These are phyloP conservation scores for Brachionus koreanus DNA, from an alignment of 1,140 invertebrate genomes.

Conservation along the genomic window DNA sequence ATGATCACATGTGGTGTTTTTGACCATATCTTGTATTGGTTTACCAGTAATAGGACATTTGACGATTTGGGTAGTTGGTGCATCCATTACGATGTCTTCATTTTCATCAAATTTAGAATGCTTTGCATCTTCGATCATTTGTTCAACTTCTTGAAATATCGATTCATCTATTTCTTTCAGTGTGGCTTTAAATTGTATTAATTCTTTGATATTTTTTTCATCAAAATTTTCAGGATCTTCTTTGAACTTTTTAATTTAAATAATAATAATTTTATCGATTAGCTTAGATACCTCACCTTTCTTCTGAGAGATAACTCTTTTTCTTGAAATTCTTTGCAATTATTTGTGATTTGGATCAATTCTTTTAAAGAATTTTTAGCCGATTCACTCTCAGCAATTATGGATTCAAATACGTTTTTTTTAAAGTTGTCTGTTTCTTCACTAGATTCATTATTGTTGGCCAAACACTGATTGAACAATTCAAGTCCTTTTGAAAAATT, in stretches of 20 bases:
- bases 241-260: neutral
- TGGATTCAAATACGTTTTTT: neutral
- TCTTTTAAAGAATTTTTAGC: neutral
- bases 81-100: constrained; percentile 40
- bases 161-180: neutral
- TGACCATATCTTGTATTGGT: neutral
- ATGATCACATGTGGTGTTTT: constrained; percentile 29
- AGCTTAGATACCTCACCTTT: too few species aligned
- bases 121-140: neutral
- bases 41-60: constrained; percentile 43
- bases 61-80: constrained; percentile 7
- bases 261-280: too few species aligned
- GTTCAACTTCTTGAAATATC: neutral
- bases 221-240: neutral
- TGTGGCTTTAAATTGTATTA: neutral
- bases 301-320: neutral
- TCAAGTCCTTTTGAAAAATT: neutral
- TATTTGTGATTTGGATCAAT: neutral
- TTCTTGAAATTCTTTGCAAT: neutral
- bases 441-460: neutral
- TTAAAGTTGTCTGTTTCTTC: neutral
- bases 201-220: constrained; percentile 10
- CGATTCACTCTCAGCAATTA: neutral
- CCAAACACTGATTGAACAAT: neutral
- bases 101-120: neutral